These are phyloP conservation scores for Noctua comes DNA, from an alignment of 2,888 invertebrate species.

Conservation along the genomic window DNA sequence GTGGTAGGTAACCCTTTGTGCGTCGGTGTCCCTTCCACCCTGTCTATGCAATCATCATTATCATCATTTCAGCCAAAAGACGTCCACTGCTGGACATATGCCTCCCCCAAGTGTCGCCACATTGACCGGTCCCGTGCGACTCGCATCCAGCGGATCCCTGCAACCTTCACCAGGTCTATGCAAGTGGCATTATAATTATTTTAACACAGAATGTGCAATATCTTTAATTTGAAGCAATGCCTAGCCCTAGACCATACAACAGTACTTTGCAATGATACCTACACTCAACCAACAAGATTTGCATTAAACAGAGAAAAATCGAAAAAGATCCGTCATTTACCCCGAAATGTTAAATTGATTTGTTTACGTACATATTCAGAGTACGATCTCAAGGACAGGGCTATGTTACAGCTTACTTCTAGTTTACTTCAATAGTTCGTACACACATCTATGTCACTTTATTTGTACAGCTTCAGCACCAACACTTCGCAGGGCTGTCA, in stretches of 20 bases:
- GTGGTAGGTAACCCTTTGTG: no score
- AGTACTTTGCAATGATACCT: neutral
- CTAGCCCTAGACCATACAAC: neutral
- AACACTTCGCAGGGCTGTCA: slow-evolving; percentile 33
- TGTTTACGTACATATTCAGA: slow-evolving; percentile 7
- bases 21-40: no score
- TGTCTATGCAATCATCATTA: no score
- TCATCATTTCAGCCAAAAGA: no score
- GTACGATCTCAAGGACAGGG: slow-evolving; percentile 19
- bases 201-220: neutral
- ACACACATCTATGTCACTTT: slow-evolving; percentile 44
- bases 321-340: slow-evolving; percentile 8
- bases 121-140: no score
- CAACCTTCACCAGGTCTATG: no score
- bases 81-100: no score
- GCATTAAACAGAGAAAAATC: neutral
- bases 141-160: no score
- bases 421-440: slow-evolving; percentile 6
- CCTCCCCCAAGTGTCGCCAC: no score
- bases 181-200: neutral
- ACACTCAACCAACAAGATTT: slow-evolving; percentile 1
- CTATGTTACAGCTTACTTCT: slow-evolving; percentile 13
- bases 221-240: neutral
- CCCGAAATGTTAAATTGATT: slow-evolving; percentile 3
- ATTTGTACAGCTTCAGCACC: slow-evolving; percentile 44